Base-by-base conservation (phyloP, 2,888 invertebrate genomes). In the Limnephilus lunatus region DNA sequence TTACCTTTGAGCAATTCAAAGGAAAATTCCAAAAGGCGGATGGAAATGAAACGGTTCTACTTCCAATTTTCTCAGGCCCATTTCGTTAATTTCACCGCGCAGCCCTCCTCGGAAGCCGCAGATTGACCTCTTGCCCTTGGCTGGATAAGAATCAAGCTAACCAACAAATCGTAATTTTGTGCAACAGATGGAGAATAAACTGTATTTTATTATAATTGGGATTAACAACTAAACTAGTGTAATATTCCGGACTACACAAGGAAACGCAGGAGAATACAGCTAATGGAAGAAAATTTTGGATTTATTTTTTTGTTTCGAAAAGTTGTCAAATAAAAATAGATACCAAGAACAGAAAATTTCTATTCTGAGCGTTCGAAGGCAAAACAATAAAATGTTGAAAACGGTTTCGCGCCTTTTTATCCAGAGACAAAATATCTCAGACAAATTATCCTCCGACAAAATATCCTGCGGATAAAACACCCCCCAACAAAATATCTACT, bases 1-100 rank as follows among this genome's bases (percentile, higher is more conserved):
- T 44, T 44, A 86, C 30, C 85, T 39, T 86, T 86, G 44, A 86
- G 44, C 44, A 86, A 48, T 86, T 86, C 85, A 44, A 86, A 44
- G 85, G 44, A 48, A 86, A 48, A 44, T 86, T 86, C 39, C 39
- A 86, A 86, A 86, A 44, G 44, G 44, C 19, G 44, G 85, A 48
- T 44, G 83, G 35, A 83, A 83, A 68, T 83, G 25, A 86, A 86
- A 44, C 30, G 35, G 39, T 48, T 44, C 35, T 30, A 48, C 30
- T 44, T 30, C 44, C 44, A 44, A 44, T 86, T 86, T 86, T 30
- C 48, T 86, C 9, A 86, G 35, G 30, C 39, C 85, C n/a, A n/a
- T 39, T n/a, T 44, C 85, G 44, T 44, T 83, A 25, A 83, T 83
- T 83, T 83, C 35, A 83, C 35, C 35, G n/a, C 35, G 9, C 35